A percentile compares a stretch with the other conserved stretches of the same genome.
Evolutionary conservation across 1,140 invertebrate species (phyloP).

Genomic region (Zaprionus camerounensis): DNA sequence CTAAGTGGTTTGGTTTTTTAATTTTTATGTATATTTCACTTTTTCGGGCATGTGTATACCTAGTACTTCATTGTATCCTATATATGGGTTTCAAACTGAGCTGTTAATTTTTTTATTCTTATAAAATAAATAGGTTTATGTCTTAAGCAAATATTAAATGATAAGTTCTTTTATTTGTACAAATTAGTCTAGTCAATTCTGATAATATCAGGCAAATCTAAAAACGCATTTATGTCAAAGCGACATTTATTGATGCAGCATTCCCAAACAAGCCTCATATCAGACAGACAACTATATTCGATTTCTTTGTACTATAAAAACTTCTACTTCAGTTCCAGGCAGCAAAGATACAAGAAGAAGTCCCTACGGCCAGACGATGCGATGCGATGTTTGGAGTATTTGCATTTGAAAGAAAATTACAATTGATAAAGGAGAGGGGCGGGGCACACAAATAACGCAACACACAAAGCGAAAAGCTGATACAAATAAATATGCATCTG

Average conservation of each 20-base stretch:
- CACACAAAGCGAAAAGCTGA: constrained; percentile 24
- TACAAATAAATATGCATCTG: constrained; percentile 19
- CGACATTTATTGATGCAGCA: constrained; percentile 71
- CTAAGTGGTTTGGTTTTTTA: constrained; percentile 7
- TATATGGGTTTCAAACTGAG: too few species aligned
- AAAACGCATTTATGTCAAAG: constrained; percentile 16
- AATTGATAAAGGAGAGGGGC: constrained; percentile 62
- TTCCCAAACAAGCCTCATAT: constrained; percentile 31
- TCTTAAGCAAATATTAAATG: background rate
- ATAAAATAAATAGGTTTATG: too few species aligned
- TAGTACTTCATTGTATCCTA: too few species aligned
- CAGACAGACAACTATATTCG: constrained; percentile 48
- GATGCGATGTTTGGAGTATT: constrained; percentile 45
- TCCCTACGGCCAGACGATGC: constrained; percentile 5
- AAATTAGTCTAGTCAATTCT: background rate
- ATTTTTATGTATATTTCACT: constrained; percentile 12
- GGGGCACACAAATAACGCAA: constrained; percentile 22
- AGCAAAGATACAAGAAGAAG: constrained; percentile 7
- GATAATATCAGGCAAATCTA: background rate
- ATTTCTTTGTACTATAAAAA: constrained; percentile 44
- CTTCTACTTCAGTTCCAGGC: background rate
- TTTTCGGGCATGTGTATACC: background rate
- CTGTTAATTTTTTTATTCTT: too few species aligned
- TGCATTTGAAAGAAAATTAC: constrained; percentile 80
- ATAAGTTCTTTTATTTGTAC: background rate